Evolutionary conservation across 53 echinoderm and acorn worm species (phyloP), one percentile per base, ranked within the genome.

Genomic region (Crossaster papposus): DNA sequence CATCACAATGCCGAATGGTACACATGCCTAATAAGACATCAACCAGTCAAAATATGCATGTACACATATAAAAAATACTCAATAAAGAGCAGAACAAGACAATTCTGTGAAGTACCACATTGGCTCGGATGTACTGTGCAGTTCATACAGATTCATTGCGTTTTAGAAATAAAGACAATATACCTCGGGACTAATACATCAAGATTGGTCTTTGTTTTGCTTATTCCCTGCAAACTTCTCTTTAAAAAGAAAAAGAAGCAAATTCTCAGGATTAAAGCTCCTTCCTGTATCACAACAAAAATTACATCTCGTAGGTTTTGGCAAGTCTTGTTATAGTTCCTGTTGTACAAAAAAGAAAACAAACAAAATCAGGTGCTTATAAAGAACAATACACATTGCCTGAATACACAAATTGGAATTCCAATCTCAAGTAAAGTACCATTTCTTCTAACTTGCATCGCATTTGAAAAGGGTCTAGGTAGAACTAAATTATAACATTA

Each of bases 271-370:
- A 44, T 7, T 44, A 44, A 44, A 44, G 44, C 44, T 44, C n/a
- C n/a, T n/a, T n/a, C n/a, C n/a, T n/a, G n/a, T n/a, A n/a, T n/a
- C n/a, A n/a, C n/a, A n/a, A n/a, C n/a, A n/a, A n/a, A n/a, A n/a
- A 44, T 44, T 9, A 44, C 44, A 44, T 44, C 24, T 24, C 24
- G 28, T 26, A 68, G 10, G 28, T 26, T 24, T 26, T 68, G 68
- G 68, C 68, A 68, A 68, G 68, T 68, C 68, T 68, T 20, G 22
- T 28, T 68, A n/a, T n/a, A 68, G 68, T 68, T 68, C 68, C 68
- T 68, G 68, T 68, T 68, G 28, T 68, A 68, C n/a, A 23, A 68
- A 44, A 44, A 7, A 44, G 5, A 44, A 44, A 5, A 44, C n/a
- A n/a, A n/a, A 44, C 5, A 44, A 26, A 24, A 68, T 68, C 68